Percentiles rank a stretch among this genome's conserved stretches.
Evolutionary conservation across 1,140 invertebrate genomes (phyloP).

Genomic region (Batillaria attramentaria): DNA sequence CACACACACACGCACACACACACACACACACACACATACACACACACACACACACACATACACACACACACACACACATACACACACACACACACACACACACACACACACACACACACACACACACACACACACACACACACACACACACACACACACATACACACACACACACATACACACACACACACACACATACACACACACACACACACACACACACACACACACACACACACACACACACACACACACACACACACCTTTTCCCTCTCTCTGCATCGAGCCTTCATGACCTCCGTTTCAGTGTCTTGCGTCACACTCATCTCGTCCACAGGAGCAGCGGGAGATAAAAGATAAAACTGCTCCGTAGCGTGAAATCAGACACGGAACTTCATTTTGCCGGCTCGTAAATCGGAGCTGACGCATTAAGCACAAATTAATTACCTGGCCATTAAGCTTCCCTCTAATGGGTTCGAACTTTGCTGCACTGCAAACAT

Average conservation of each 20-base stretch:
- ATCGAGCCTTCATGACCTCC: too few species aligned
- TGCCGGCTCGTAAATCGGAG: too few species aligned
- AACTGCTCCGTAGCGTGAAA: too few species aligned
- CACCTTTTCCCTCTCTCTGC: not conserved
- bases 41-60: slow-evolving; percentile 4
- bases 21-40: slow-evolving; percentile 1
- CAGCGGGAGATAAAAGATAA: too few species aligned
- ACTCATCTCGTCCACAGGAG: too few species aligned
- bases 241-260: slow-evolving; percentile 8
- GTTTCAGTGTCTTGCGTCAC: too few species aligned
- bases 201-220: not conserved
- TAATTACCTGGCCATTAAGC: too few species aligned
- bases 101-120: slow-evolving; percentile 11
- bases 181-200: slow-evolving; percentile 10
- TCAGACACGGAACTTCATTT: too few species aligned
- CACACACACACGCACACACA: slow-evolving; percentile 14
- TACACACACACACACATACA: slow-evolving; percentile 21
- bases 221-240: slow-evolving; percentile 20
- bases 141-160: slow-evolving; percentile 15
- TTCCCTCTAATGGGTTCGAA: too few species aligned
- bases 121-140: not conserved
- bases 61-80: slow-evolving; percentile 19
- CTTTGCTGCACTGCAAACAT: too few species aligned
- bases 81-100: slow-evolving; percentile 25
- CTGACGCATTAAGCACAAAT: too few species aligned